These are phyloP conservation scores for Aotus griseimembra DNA, from an alignment of 2,797 vertebrate genomes.

Conservation along the genomic window DNA sequence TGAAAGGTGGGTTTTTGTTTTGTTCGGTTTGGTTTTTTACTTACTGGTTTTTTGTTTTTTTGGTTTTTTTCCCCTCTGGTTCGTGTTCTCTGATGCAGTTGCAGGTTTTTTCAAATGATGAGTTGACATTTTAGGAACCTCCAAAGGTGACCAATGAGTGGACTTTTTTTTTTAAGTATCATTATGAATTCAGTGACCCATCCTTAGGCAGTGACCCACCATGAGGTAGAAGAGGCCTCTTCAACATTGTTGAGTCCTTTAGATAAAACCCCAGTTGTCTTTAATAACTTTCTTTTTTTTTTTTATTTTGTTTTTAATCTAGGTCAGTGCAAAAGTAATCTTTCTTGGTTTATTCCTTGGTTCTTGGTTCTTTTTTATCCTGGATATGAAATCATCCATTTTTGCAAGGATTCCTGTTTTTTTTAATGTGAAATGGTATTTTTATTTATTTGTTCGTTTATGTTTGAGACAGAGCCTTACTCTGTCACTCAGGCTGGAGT, in stretches of 20 bases:
- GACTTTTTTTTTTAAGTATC: neutral
- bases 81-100: no score
- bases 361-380: neutral
- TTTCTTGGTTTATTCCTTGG: neutral
- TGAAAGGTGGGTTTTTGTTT: slow-evolving; percentile 5
- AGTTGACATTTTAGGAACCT: neutral
- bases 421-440: neutral
- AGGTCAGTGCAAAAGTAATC: no score
- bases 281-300: neutral
- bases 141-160: neutral
- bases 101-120: neutral
- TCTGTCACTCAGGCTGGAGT: no score
- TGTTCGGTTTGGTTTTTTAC: neutral
- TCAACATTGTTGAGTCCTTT: neutral
- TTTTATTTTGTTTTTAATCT: no score
- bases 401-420: neutral
- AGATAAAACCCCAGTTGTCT: neutral
- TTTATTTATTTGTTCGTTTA: no score
- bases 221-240: neutral
- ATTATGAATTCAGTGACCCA: neutral
- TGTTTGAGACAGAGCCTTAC: no score
- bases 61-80: no score
- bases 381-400: neutral
- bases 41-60: neutral
- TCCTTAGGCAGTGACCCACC: neutral